These are phyloP conservation scores for Halyomorpha halys DNA, from an alignment of 1,140 invertebrate genomes.

Conservation along the genomic window DNA sequence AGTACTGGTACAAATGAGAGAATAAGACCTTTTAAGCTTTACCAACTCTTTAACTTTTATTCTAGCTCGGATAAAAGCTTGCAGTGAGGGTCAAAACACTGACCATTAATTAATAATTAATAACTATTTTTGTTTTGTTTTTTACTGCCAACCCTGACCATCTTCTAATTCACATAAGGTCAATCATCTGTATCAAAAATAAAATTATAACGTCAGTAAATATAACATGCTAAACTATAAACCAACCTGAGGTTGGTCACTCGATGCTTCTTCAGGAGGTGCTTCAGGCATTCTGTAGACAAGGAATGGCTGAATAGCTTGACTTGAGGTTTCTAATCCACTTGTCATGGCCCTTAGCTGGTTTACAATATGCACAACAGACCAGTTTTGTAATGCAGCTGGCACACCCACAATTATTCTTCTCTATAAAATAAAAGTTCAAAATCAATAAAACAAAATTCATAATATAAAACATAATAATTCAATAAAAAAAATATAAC, in stretches of 20 bases:
- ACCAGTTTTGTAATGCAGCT: conserved; percentile 33
- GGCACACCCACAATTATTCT: conserved; percentile 30
- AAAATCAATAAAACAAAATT: no score
- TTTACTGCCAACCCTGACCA: no score
- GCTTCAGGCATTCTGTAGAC: conserved; percentile 13
- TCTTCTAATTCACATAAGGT: no score
- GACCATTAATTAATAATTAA: no score
- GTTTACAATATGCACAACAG: conserved; percentile 22
- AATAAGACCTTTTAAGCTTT: no score
- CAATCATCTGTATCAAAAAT: no score
- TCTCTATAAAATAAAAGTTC: conserved; percentile 14
- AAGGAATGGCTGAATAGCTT: conserved; percentile 8
- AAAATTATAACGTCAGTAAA: no score
- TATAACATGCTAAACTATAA: neutral
- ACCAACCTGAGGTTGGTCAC: neutral
- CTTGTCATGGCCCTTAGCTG: neutral
- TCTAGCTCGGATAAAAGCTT: no score
- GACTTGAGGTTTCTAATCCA: conserved; percentile 3
- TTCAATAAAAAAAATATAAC: conserved; percentile 25
- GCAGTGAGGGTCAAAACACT: no score
- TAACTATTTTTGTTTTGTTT: no score
- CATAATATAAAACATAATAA: neutral
- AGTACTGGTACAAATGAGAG: no score
- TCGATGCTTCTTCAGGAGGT: neutral
- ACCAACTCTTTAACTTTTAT: no score